A percentile compares a stretch with the other conserved stretches of the same genome.
Evolutionary conservation across 2,888 invertebrate species (phyloP).

Genomic region (Fragum sueziense): DNA sequence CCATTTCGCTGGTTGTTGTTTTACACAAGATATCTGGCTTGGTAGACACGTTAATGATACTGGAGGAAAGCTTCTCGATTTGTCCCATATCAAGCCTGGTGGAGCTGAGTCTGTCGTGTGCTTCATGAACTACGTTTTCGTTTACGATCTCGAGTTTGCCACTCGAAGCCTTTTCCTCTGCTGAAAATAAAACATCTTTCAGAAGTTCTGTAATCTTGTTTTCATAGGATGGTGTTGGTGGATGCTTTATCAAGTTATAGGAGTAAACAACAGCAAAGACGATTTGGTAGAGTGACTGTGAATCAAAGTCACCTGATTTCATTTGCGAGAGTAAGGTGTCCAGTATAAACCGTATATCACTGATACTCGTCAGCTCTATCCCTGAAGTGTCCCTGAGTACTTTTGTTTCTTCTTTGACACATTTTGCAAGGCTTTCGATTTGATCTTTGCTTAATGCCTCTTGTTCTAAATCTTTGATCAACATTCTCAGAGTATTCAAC

Average conservation of each 20-base stretch:
- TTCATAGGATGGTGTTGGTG: constrained; percentile 32
- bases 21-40: constrained; percentile 11
- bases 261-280: constrained; percentile 57
- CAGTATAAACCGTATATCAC: constrained; percentile 38
- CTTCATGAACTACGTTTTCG: constrained; percentile 42
- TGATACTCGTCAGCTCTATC: not conserved
- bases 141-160: constrained; percentile 24
- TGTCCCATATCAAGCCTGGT: constrained; percentile 33
- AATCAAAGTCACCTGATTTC: constrained; percentile 44
- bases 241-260: constrained; percentile 50
- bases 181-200: constrained; percentile 34
- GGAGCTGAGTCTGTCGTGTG: constrained; percentile 29
- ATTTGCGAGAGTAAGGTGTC: constrained; percentile 34
- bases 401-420: constrained; percentile 53
- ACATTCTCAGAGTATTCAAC: constrained; percentile 54
- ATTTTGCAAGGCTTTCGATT: constrained; percentile 53
- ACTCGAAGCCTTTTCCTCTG: constrained; percentile 34
- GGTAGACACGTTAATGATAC: constrained; percentile 26
- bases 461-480: constrained; percentile 61
- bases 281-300: constrained; percentile 49
- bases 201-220: constrained; percentile 32
- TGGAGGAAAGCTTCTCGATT: constrained; percentile 41
- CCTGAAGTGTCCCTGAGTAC: constrained; percentile 2
- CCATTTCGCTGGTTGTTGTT: constrained; percentile 28
- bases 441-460: constrained; percentile 57